Base-by-base conservation (phyloP, 1,140 invertebrate genomes). In the Scylla paramamosain region DNA sequence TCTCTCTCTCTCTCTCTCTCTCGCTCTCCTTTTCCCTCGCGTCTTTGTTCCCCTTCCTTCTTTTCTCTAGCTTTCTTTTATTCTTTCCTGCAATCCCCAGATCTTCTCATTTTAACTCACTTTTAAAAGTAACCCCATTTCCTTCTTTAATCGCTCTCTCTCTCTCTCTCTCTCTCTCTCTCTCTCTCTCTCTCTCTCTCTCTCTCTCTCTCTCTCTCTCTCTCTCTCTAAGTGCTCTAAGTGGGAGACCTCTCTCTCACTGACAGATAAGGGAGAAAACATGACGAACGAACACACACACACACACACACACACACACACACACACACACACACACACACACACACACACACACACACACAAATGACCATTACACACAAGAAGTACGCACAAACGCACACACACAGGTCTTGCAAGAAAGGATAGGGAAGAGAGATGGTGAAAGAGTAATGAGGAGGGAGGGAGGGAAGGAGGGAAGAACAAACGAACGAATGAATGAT, bases 311-410 rank as follows among this genome's bases (percentile, higher is more conserved):
- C 39, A 48, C 25, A 48, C 39, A 90, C 32, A 90, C 32, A 90
- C 32, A 90, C 32, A 90, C 32, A 90, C 32, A 90, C 48, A 32
- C 45, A 90, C 32, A 90, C 32, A 48, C 32, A 90, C 20, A 90
- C 32, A 90, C 32, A 90, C 32, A 48, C 45, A 90, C 32, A 90
- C 32, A 90, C 32, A 90, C 32, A 45, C 32, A 90, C 32, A 90
- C 32, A 90, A 25, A 90, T 6, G 20, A 25, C 12, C 45, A 90
- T 45, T 46, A 20, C 39, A 25, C 20, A 25, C 20, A 25, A 90
- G 20, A 90, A 20, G 48, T 45, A 90, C 32, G 48, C 20, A 90
- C 32, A 48, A 25, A 28, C 32, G 45, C 32, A 90, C 32, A 90
- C 32, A 45, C 32, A 45, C 32, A 90, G 20, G 48, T 45, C 39